A percentile compares a stretch with the other conserved stretches of the same genome.
These are phyloP conservation scores for Micropoecilia bifurca DNA, from an alignment of 2,797 vertebrate species.

Conservation along the genomic window DNA sequence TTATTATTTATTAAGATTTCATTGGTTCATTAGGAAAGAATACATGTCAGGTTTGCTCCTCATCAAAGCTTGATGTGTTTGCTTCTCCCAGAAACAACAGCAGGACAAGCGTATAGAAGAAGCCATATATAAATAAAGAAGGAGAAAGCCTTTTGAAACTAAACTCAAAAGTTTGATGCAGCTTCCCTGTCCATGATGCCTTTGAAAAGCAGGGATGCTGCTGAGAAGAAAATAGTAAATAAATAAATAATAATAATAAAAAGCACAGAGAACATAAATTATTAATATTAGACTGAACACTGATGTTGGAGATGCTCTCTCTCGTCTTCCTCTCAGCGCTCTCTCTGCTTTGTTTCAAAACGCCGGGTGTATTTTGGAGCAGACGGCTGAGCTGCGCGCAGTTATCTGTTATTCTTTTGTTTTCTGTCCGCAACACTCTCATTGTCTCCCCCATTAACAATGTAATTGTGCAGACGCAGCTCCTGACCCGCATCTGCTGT, in stretches of 20 bases:
- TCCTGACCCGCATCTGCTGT: constrained; percentile 73
- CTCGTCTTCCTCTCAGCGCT: constrained; percentile 76
- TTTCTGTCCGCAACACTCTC: constrained; percentile 55
- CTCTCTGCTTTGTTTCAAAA: constrained; percentile 65
- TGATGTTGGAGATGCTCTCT: constrained; percentile 84
- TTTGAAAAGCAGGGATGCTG: constrained; percentile 83
- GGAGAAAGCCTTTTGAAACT: constrained; percentile 83
- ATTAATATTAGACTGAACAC: constrained; percentile 87
- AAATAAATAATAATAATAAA: constrained; percentile 88
- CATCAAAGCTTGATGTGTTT: constrained; percentile 82
- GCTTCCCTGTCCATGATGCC: constrained; percentile 80
- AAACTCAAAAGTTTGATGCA: constrained; percentile 82
- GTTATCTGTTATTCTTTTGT: constrained; percentile 78
- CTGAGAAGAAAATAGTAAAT: constrained; percentile 83
- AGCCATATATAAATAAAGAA: constrained; percentile 74
- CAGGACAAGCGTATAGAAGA: constrained; percentile 79
- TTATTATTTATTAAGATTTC: constrained; percentile 69
- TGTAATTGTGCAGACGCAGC: constrained; percentile 78
- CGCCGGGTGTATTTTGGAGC: constrained; percentile 68
- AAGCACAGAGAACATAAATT: constrained; percentile 85
- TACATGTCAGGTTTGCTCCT: constrained; percentile 77
- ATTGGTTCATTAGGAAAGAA: constrained; percentile 76
- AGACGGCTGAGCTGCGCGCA: constrained; percentile 68
- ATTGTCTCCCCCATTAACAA: constrained; percentile 70
- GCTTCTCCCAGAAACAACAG: constrained; percentile 80